Conservation (phyloP, 2,797 vertebrate genomes). For the Tauraco hartlaubi region DNA sequence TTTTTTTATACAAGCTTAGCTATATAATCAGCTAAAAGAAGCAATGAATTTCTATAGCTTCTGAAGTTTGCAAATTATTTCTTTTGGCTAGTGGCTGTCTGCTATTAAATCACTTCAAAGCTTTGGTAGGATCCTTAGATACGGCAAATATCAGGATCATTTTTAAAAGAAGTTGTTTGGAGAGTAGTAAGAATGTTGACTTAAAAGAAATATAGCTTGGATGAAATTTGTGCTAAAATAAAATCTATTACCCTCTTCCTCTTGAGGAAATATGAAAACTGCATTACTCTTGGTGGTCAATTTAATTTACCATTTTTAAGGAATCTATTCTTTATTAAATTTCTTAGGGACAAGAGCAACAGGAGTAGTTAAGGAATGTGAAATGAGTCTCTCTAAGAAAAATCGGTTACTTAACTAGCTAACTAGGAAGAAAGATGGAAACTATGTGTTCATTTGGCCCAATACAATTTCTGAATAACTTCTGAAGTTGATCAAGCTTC, state of each 20-base stretch:
- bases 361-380: background rate
- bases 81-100: background rate
- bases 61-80: background rate
- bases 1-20: constrained; percentile 16
- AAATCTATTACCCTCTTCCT: background rate
- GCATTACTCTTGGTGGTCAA: background rate
- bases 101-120: constrained; percentile 7
- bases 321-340: background rate
- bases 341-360: background rate
- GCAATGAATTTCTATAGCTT: background rate
- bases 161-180: background rate
- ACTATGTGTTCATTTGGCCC: background rate
- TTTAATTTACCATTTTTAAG: constrained; percentile 1
- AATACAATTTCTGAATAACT: background rate
- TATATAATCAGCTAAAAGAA: constrained; percentile 10
- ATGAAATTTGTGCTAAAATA: background rate
- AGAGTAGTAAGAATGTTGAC: background rate
- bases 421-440: background rate
- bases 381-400: background rate
- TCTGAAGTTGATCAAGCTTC: background rate
- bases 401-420: background rate
- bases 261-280: background rate
- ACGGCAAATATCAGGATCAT: background rate
- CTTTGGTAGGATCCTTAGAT: background rate
- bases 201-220: background rate